Evolutionary conservation across 2,888 invertebrate species (phyloP), one percentile per base, ranked within the genome.

Genomic region (Drosophila barbarae): DNA sequence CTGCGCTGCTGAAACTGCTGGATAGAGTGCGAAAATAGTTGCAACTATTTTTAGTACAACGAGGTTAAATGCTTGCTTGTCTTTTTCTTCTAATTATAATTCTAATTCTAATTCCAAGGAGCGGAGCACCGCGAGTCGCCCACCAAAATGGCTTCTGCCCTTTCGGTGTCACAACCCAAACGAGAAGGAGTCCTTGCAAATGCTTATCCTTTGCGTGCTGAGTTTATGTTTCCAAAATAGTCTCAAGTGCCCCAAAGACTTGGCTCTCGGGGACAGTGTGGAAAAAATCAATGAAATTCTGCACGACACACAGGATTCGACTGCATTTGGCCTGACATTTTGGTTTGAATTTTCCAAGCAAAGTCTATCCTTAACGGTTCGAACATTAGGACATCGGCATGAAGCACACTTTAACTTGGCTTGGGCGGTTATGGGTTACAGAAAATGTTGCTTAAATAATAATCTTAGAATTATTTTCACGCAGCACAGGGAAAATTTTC

Each of bases 211-310:
- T 54, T 26, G 38, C 60, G 41, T 65, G 41, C 18, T 30, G 26
- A 23, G 12, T 13, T 35, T 21, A 23, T 15, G 13, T 47, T 32
- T 47, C 34, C 15, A 50, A 56, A 56, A 39, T 53, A 53, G 60
- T 78, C 50, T 15, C 36, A 51, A 56, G 52, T 57, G 34, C 30
- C 47, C 54, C 67, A 49, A 18, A 41, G 39, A 41, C 41, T 30
- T 30, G 15, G 51, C 47, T 56, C 49, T 53, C 50, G 35, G 49
- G 44, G 36, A 9, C 36, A n/a, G 54, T 52, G 35, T 18, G 30
- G 21, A 70, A 85, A 84, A 86, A 87, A 86, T 84, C 87, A 86
- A 86, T 86, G 85, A 85, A 73, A 78, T 70, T 84, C 74, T 79
- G 71, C 79, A 82, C 79, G 77, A 73, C 74, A 83, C 73, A 85